Evolutionary conservation across 1,140 invertebrate genomes (phyloP).

Genomic region (Gryon sp.): DNA sequence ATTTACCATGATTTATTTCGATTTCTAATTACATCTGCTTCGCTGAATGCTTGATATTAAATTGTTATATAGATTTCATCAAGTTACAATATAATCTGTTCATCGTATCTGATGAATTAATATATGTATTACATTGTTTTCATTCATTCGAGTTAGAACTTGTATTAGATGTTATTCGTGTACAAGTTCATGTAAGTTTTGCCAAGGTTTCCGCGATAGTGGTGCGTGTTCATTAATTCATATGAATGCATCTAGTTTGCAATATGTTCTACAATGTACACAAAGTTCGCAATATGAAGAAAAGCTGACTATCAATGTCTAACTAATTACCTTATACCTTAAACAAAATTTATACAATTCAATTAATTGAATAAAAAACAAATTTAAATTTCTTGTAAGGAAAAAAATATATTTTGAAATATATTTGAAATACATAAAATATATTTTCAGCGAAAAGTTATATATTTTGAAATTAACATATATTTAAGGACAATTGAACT

Average conservation of each 20-base stretch:
- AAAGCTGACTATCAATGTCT: background rate
- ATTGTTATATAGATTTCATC: too few relatives aligned
- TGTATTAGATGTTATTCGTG: constrained; percentile 19
- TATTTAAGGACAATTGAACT: too few relatives aligned
- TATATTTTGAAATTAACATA: too few relatives aligned
- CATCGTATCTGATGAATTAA: background rate
- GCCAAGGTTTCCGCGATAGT: constrained; percentile 19
- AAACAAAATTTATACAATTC: too few relatives aligned
- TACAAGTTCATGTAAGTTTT: constrained; percentile 28
- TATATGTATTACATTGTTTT: background rate
- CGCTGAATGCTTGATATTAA: too few relatives aligned
- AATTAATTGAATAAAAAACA: too few relatives aligned
- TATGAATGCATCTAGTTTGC: constrained; percentile 28
- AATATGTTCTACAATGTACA: constrained; percentile 15
- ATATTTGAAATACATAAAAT: too few relatives aligned
- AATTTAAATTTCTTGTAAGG: too few relatives aligned
- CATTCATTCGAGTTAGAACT: constrained; percentile 3
- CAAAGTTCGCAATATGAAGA: constrained; percentile 4
- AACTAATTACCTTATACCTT: constrained; percentile 8
- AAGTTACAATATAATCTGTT: background rate
- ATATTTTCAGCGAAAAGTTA: too few relatives aligned
- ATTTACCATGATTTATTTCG: too few relatives aligned
- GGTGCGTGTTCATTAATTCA: constrained; percentile 22
- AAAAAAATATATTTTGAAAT: background rate
- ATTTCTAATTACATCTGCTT: too few relatives aligned